These are phyloP conservation scores for Ypsolopha scabrella DNA, from an alignment of 2,888 invertebrate genomes.

Conservation along the genomic window DNA sequence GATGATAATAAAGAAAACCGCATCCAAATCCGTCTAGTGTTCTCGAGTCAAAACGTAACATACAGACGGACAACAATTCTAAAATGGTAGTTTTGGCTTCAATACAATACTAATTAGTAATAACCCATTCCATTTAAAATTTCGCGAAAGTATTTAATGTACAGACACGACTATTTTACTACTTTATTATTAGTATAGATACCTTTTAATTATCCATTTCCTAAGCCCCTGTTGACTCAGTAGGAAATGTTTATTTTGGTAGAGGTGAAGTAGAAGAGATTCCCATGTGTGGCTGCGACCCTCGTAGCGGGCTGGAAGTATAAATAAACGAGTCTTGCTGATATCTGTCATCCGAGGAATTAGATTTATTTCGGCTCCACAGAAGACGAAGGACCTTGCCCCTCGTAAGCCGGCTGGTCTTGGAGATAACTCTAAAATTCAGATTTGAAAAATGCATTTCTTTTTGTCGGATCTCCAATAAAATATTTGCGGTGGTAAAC, in stretches of 20 bases:
- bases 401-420: conserved; percentile 28
- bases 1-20: no score
- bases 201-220: conserved; percentile 12
- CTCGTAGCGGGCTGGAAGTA: conserved; percentile 54
- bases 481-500: no score
- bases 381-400: conserved; percentile 51
- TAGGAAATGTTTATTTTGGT: conserved; percentile 56
- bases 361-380: conserved; percentile 64
- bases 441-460: neutral
- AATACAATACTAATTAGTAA: no score
- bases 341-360: conserved; percentile 67
- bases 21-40: no score
- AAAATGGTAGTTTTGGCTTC: no score
- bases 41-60: no score
- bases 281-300: conserved; percentile 48
- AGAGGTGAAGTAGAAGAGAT: conserved; percentile 26
- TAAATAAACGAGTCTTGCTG: conserved; percentile 69
- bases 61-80: no score
- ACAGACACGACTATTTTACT: no score
- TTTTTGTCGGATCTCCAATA: no score
- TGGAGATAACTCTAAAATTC: conserved; percentile 20
- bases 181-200: no score
- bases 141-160: no score
- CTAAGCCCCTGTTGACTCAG: conserved; percentile 39
- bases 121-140: no score